Evolutionary conservation across 2,113 vertebrate genomes (phyloP), one percentile per base, ranked within the genome.

Genomic region (Ovis aries): DNA sequence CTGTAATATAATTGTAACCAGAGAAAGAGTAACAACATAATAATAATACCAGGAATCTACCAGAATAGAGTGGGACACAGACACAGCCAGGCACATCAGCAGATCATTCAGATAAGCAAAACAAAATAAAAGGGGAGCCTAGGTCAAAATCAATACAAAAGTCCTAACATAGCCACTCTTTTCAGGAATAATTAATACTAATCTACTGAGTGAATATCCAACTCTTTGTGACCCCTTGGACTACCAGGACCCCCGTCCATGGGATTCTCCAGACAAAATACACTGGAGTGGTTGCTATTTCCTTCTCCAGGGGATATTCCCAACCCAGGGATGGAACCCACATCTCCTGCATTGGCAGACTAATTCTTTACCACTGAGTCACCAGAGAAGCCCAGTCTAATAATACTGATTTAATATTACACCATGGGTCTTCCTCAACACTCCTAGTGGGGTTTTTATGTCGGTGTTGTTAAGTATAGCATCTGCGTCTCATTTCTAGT

Each of bases 381-480:
- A 74, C 36, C 21, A 14, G 36, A 36, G 71, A 74, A 43, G 10
- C 36, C 36, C 36, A 74, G n/a, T 2, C n/a, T 83, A 23, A 23
- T 7, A 2, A 8, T 23, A 31, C 1, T 55, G 9, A n/a, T 31
- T 7, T 53, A 50, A 4, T 7, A 33, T 21, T 21, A 17, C 9
- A 0, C 17, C 25, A 7, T 3, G 1, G 8, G 21, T 59, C 15
- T 4, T 25, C 16, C 11, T 57, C 3, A 1, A 4, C 13, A 91
- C 5, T 27, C 6, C 10, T 43, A 31, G 45, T 1, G 3, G n/a
- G 27, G 11, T 74, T 48, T n/a, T 48, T n/a, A 2, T 43, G 12
- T 19, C 17, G 4, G 11, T 48, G 15, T 2, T 53, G 15, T 2
- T 40, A 88, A 14, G 17, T 17, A 4, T 31, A 78, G 11, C 15